Evolutionary conservation across 2,797 vertebrate species (phyloP).

Genomic region (Gymnothorax reevesii): DNA sequence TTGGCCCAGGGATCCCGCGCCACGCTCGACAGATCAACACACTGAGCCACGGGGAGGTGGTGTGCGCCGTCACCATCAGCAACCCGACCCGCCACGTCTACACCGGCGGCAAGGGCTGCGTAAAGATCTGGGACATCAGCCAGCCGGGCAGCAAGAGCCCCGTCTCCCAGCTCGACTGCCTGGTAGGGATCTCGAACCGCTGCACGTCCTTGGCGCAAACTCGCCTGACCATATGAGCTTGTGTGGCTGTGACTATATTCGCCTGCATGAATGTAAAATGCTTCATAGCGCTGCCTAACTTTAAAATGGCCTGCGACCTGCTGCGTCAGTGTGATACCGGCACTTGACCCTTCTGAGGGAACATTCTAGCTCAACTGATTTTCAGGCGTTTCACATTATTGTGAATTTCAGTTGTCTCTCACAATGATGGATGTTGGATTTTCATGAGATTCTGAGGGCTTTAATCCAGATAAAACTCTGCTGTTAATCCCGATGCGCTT

Average conservation of each 20-base stretch:
- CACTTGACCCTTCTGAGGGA: background rate
- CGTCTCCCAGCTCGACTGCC: constrained; percentile 92
- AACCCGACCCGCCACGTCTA: constrained; percentile 95
- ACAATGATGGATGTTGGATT: background rate
- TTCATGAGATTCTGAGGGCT: constrained; percentile 38
- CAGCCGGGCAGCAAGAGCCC: constrained; percentile 96
- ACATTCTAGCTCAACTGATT: background rate
- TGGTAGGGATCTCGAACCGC: constrained; percentile 72
- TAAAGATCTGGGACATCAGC: constrained; percentile 99
- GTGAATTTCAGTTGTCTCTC: background rate
- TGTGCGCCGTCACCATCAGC: constrained; percentile 94
- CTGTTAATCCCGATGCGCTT: constrained; percentile 64
- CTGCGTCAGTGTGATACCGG: background rate
- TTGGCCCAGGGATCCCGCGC: constrained; percentile 80
- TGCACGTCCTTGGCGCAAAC: background rate
- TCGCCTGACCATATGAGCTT: background rate
- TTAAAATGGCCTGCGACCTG: background rate
- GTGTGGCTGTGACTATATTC: too few species aligned
- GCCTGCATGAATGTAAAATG: background rate
- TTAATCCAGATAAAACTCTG: constrained; percentile 66
- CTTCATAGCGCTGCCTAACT: background rate
- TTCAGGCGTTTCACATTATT: background rate
- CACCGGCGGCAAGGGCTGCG: constrained; percentile 93
- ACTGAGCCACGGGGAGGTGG: constrained; percentile 80
- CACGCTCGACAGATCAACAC: constrained; percentile 84